Conservation (phyloP, 2,113 vertebrate genomes). For the Ammodramus savannarum region DNA sequence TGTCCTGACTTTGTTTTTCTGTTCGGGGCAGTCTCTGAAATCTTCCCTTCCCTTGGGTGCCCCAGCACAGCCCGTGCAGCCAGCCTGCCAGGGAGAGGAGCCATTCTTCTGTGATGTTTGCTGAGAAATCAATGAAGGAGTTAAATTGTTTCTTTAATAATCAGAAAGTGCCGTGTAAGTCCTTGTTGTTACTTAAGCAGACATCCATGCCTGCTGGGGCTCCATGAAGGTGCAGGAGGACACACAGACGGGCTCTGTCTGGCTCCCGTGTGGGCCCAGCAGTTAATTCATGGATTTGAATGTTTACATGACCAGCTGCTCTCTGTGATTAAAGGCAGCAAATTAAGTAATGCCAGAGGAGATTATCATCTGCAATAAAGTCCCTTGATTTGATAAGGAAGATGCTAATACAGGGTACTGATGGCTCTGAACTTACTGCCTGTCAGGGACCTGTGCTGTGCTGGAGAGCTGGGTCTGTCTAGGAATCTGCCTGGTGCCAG, state of each 20-base stretch:
- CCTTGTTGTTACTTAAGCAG: not conserved
- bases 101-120: not conserved
- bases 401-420: not conserved
- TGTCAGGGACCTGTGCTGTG: accelerated
- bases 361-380: conserved; percentile 43
- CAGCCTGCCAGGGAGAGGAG: not conserved
- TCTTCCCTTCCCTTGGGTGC: not conserved
- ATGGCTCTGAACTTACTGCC: not conserved
- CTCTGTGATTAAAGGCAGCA: conserved; percentile 31
- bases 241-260: not conserved
- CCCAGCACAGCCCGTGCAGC: accelerated
- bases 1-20: not conserved
- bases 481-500: not conserved
- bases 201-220: accelerated
- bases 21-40: not conserved
- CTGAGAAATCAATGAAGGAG: not conserved
- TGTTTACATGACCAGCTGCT: conserved; percentile 47
- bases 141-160: not conserved
- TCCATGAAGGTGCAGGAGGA: not conserved
- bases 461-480: not conserved
- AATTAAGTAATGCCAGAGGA: conserved; percentile 51
- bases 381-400: conserved; percentile 14
- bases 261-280: not conserved
- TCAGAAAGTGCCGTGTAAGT: not conserved
- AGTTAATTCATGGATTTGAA: conserved; percentile 37